These are phyloP conservation scores for Pitangus sulphuratus DNA, from an alignment of 2,797 vertebrate genomes.

Conservation along the genomic window DNA sequence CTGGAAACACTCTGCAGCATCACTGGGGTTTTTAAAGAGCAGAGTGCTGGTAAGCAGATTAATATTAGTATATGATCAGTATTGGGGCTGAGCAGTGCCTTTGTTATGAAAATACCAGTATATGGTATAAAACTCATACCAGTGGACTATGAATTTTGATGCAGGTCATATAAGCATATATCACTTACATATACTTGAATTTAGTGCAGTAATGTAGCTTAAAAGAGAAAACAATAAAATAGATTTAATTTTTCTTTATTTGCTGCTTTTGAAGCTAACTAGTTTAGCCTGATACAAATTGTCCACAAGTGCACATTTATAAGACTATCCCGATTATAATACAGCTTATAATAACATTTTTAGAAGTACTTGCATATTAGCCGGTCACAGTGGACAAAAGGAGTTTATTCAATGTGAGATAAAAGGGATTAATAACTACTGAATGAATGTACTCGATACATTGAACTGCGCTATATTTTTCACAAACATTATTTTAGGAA, in stretches of 20 bases:
- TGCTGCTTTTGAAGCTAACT: neutral
- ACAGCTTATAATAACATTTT: neutral
- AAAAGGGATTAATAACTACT: neutral
- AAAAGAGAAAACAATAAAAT: neutral
- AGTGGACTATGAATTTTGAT: neutral
- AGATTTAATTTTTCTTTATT: neutral
- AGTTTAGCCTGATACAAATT: neutral
- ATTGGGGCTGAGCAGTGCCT: neutral
- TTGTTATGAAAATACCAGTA: neutral
- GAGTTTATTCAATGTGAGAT: neutral
- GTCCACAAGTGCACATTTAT: neutral
- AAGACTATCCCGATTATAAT: neutral
- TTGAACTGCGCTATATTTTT: neutral
- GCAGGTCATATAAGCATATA: neutral
- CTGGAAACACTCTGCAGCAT: neutral
- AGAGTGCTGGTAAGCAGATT: neutral
- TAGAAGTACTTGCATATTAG: neutral
- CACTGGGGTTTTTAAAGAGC: neutral
- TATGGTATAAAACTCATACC: neutral
- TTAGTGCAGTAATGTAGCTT: neutral
- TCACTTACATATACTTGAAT: neutral
- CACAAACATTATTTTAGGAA: neutral
- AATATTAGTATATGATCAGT: neutral
- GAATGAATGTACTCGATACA: neutral
- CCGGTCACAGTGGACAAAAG: neutral